Conservation (phyloP, 1,140 invertebrate genomes). For the Hesperophylax magnus region DNA sequence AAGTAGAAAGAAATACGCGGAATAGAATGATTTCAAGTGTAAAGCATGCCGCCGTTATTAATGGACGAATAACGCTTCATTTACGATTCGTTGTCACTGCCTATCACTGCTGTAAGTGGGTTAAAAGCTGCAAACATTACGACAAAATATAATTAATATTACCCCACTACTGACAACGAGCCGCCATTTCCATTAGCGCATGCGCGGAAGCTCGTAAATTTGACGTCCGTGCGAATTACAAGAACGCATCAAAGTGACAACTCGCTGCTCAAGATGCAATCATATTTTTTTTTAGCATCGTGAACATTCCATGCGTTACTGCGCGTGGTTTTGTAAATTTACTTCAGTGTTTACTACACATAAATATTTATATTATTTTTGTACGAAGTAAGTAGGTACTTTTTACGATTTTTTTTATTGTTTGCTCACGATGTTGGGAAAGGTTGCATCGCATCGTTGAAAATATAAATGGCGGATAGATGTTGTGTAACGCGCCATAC, state of each 20-base stretch:
- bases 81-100: conserved; percentile 17
- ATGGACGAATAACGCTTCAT: background rate
- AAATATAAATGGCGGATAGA: too few relatives aligned
- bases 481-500: too few relatives aligned
- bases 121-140: conserved; percentile 13
- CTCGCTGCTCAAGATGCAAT: too few relatives aligned
- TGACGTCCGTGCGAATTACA: background rate
- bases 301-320: too few relatives aligned
- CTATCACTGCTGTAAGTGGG: conserved; percentile 9
- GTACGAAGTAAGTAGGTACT: too few relatives aligned
- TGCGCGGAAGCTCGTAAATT: background rate
- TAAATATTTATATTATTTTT: too few relatives aligned
- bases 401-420: too few relatives aligned
- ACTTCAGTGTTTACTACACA: too few relatives aligned
- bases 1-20: background rate
- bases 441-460: too few relatives aligned
- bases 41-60: background rate
- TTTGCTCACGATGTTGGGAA: too few relatives aligned
- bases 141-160: background rate
- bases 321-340: too few relatives aligned
- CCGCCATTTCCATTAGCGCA: background rate
- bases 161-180: background rate
- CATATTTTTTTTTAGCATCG: too few relatives aligned
- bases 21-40: background rate
- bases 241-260: background rate